Percentiles rank a stretch among this genome's conserved stretches.
Evolutionary conservation across 2,113 vertebrate species (phyloP).

Genomic region (Lagopus muta): DNA sequence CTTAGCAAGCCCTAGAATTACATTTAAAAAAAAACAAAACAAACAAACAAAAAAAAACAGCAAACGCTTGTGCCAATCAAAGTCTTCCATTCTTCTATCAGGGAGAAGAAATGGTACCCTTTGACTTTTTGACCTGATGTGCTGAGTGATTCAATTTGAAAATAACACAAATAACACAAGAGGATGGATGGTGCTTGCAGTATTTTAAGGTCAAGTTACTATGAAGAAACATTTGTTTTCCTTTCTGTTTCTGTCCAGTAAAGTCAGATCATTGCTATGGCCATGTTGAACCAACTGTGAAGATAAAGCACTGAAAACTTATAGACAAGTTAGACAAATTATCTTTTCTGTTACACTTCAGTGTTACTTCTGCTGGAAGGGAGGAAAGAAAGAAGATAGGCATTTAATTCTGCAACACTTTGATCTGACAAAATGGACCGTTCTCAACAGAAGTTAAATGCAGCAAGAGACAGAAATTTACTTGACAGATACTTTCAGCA

Average conservation of each 20-base stretch:
- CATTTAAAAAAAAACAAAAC: neutral
- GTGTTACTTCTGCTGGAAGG: neutral
- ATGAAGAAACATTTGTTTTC: conserved; percentile 57
- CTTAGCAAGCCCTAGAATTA: neutral
- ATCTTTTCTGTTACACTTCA: conserved; percentile 26
- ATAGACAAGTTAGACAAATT: conserved; percentile 49
- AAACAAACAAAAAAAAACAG: neutral
- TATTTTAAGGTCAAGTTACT: conserved; percentile 63
- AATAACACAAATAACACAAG: conserved; percentile 58
- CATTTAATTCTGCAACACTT: neutral
- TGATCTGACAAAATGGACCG: conserved; percentile 17
- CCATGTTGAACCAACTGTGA: conserved; percentile 46
- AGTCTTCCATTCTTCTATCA: conserved; percentile 19
- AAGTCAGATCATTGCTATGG: neutral
- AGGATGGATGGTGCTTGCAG: conserved; percentile 57
- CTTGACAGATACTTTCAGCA: conserved; percentile 19
- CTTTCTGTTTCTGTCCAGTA: neutral
- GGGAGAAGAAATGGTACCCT: conserved; percentile 49
- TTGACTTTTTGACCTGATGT: conserved; percentile 57
- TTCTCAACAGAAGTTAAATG: conserved; percentile 33
- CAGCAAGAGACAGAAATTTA: neutral
- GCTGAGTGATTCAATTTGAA: conserved; percentile 67
- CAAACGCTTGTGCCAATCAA: conserved; percentile 34
- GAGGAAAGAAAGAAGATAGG: neutral
- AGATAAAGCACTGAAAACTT: conserved; percentile 63